Evolutionary conservation across 1,140 invertebrate genomes (phyloP).

Genomic region (Penaeus japonicus): DNA sequence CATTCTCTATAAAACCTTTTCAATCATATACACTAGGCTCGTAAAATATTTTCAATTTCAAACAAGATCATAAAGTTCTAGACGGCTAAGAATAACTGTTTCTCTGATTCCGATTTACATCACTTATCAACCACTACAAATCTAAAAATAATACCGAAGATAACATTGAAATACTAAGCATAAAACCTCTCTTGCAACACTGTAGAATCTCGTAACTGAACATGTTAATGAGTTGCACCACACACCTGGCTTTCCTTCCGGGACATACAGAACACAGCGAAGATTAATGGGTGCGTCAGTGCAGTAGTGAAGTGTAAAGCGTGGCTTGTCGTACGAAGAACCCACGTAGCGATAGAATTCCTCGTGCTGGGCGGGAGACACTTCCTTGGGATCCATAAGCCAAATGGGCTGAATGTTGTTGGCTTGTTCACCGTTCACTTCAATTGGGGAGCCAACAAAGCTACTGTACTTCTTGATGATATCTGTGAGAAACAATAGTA

Average conservation of each 20-base stretch:
- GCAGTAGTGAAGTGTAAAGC: conserved; percentile 83
- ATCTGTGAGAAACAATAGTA: conserved; percentile 67
- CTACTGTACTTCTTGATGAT: conserved; percentile 97
- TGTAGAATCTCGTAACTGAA: not conserved
- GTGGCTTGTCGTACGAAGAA: conserved; percentile 83
- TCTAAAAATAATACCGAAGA: too few species aligned
- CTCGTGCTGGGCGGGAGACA: conserved; percentile 84
- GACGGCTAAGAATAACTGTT: too few species aligned
- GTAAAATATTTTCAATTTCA: too few species aligned
- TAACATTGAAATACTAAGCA: too few species aligned
- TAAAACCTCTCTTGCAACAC: too few species aligned
- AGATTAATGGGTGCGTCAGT: conserved; percentile 92
- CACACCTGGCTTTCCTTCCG: conserved; percentile 76
- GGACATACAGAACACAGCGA: conserved; percentile 89
- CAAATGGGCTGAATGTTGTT: conserved; percentile 89
- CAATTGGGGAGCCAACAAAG: conserved; percentile 93
- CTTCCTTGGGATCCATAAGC: conserved; percentile 88
- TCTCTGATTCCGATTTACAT: too few species aligned
- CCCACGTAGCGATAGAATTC: conserved; percentile 91
- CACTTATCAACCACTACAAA: too few species aligned
- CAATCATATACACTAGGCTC: too few species aligned
- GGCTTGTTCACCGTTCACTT: conserved; percentile 84
- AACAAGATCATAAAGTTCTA: too few species aligned
- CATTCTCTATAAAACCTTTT: too few species aligned
- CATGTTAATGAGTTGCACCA: not conserved